Evolutionary conservation across 2,113 vertebrate species (phyloP).

Genomic region (Cryptomyrus ogoouensis): DNA sequence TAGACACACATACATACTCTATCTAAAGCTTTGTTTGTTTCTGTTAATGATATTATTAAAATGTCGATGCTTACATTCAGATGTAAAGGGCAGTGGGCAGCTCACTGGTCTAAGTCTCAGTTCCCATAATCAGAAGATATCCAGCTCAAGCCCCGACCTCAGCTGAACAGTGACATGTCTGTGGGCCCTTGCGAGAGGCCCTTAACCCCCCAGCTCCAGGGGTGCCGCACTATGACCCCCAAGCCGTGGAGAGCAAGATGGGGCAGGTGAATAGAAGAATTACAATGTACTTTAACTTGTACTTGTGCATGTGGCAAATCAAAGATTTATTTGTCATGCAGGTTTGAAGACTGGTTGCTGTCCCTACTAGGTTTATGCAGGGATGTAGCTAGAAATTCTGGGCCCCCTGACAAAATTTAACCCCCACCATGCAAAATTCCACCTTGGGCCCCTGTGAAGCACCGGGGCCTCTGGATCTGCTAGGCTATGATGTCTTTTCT

Average conservation of each 20-base stretch:
- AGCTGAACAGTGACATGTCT: not conserved
- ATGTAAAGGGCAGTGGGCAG: not conserved
- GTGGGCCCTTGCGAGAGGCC: too few relatives aligned
- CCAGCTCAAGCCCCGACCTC: not conserved
- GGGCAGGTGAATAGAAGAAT: not conserved
- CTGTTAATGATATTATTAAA: not conserved
- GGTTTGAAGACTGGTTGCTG: not conserved
- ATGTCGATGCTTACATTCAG: not conserved
- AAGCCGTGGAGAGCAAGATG: not conserved
- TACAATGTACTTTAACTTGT: not conserved
- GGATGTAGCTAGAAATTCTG: not conserved
- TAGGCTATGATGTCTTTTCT: not conserved
- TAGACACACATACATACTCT: too few relatives aligned
- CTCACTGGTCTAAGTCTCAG: not conserved
- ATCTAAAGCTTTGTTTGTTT: not conserved
- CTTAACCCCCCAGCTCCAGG: not conserved
- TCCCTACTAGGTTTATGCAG: not conserved
- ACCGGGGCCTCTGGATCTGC: not conserved
- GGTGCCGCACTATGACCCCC: not conserved
- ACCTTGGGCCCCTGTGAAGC: too few relatives aligned
- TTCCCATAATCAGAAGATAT: not conserved
- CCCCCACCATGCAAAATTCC: not conserved
- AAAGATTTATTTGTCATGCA: not conserved
- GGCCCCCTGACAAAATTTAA: not conserved
- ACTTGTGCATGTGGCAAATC: not conserved